Conservation (phyloP, 2,113 vertebrate genomes). For the Theristicus caerulescens region DNA sequence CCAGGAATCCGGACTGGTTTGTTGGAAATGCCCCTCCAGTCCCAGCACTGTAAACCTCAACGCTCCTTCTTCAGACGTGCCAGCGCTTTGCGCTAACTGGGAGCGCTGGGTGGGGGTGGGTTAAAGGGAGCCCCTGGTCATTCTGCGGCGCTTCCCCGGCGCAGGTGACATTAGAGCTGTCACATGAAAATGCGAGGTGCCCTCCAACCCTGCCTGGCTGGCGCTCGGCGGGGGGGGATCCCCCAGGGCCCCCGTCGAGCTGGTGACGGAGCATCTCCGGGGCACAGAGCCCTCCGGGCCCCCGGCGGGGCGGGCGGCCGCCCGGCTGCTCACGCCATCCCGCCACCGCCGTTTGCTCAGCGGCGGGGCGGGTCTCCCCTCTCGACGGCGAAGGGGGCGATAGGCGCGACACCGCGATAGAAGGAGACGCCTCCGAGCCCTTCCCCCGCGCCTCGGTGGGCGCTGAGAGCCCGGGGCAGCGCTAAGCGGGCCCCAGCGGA, state of each 20-base stretch:
- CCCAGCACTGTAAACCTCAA: neutral
- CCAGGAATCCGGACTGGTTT: neutral
- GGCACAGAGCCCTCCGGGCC: too few relatives aligned
- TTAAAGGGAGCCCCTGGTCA: neutral
- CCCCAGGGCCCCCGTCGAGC: neutral
- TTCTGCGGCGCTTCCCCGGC: neutral
- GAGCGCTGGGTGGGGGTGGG: neutral
- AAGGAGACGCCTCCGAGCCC: accelerated
- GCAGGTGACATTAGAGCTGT: neutral
- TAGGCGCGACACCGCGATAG: accelerated
- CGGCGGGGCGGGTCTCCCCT: too few relatives aligned
- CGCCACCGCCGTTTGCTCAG: neutral
- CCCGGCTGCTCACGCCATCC: neutral
- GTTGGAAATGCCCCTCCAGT: neutral
- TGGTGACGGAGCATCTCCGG: neutral
- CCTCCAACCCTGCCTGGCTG: neutral
- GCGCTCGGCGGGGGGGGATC: too few relatives aligned
- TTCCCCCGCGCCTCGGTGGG: neutral
- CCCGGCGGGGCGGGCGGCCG: neutral
- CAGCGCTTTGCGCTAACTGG: neutral
- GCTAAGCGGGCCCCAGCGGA: neutral
- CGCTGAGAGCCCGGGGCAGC: neutral
- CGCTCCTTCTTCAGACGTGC: neutral
- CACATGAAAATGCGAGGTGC: neutral
- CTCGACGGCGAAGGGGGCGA: neutral